phyloP scores from a whole-genome alignment of 2,797 vertebrate species.

The Eupleurogrammus muticus region DNA sequence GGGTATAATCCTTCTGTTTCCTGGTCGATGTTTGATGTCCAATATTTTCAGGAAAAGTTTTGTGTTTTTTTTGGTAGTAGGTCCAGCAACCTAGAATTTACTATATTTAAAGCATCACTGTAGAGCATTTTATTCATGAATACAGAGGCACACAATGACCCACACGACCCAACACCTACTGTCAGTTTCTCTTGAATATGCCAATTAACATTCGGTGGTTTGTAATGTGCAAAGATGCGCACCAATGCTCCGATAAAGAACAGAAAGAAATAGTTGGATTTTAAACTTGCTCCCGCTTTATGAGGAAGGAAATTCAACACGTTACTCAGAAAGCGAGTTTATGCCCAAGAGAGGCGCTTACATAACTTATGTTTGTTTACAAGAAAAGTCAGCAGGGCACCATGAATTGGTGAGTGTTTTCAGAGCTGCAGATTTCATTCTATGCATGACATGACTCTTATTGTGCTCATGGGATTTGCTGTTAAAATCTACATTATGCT shows the following conservation, averaged over 20 bases:
- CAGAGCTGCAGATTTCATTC: too few relatives aligned
- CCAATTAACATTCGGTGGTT: background rate
- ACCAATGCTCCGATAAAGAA: too few relatives aligned
- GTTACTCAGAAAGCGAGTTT: background rate
- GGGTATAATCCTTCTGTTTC: background rate
- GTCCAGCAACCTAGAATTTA: background rate
- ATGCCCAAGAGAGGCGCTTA: background rate
- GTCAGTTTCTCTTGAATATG: too few relatives aligned
- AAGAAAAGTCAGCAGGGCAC: background rate
- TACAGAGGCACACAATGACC: background rate
- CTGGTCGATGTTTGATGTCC: background rate
- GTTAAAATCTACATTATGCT: background rate
- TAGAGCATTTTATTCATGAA: background rate
- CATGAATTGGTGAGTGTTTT: slow-evolving; percentile 4
- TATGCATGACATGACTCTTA: background rate
- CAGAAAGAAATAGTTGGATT: background rate
- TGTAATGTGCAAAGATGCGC: background rate
- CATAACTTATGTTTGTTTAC: too few relatives aligned
- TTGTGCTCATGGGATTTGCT: background rate
- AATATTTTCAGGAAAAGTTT: background rate
- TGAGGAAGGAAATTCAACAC: background rate
- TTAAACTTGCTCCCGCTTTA: background rate
- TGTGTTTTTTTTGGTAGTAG: too few relatives aligned
- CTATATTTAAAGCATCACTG: background rate
- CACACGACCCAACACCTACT: too few relatives aligned